Evolutionary conservation across 2,113 vertebrate genomes (phyloP), one percentile per base, ranked within the genome.

Genomic region (Psittacula cyanocephala): DNA sequence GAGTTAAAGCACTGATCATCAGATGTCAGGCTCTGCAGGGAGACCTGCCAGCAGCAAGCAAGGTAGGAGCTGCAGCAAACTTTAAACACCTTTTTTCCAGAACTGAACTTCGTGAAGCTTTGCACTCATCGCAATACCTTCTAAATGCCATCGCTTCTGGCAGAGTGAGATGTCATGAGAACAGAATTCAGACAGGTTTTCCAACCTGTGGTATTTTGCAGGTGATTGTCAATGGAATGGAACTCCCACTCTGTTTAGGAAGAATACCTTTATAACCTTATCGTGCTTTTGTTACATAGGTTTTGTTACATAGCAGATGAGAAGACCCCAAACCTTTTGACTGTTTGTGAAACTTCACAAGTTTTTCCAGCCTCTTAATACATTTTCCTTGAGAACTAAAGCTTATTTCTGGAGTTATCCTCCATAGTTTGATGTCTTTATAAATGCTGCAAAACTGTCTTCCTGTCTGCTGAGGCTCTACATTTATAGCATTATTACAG

Each of bases 401-500:
- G 63, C 41, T 86, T 77, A 39, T 89, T 94, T 95, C 68, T 93
- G 76, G 50, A 63, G n/a, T 63, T 88, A 74, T 50, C 25, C 71
- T 86, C 39, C 27, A 47, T 50, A 71, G 87, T 91, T 88, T 60
- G 79, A 83, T 91, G 75, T 72, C 63, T 82, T 79, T 93, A 57
- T 83, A 91, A 91, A 86, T 69, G 50, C 88, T 86, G 60, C 23
- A 50, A 25, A 89, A 77, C 80, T 62, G 77, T 76, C 89, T 91
- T 71, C 31, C 68, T 86, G 59, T 80, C 89, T 88, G 85, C 85
- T 77, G 50, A 77, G 79, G 75, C 93, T 90, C 79, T 67, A 70
- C 91, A 70, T 95, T 95, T 94, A 85, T 77, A 55, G 84, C 53
- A 37, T 37, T 79, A 85, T 96, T 70, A 83, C 71, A 93, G 91